A percentile compares a stretch with the other conserved stretches of the same genome.
Evolutionary conservation across 2,797 vertebrate genomes (phyloP).

Genomic region (Phoebastria nigripes): DNA sequence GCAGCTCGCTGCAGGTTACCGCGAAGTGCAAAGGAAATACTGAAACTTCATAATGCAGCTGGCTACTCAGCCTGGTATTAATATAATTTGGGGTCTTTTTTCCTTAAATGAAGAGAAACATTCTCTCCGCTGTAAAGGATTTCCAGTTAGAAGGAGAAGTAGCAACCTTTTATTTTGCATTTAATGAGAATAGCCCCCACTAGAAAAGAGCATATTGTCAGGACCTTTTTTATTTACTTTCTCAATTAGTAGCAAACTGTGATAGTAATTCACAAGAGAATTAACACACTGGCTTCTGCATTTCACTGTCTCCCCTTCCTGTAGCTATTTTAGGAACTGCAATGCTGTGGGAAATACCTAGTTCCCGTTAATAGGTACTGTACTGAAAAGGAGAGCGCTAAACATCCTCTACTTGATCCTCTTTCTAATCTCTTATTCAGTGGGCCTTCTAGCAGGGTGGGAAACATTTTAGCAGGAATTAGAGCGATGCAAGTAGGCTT

Average conservation of each 20-base stretch:
- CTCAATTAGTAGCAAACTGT: constrained; percentile 74
- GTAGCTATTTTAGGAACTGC: constrained; percentile 60
- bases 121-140: not conserved
- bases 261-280: constrained; percentile 72
- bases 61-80: not conserved
- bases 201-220: constrained; percentile 66
- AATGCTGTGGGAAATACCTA: constrained; percentile 51
- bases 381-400: not conserved
- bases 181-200: constrained; percentile 53
- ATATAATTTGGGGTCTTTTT: not conserved
- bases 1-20: constrained; percentile 28
- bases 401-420: not conserved
- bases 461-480: not conserved
- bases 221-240: constrained; percentile 72
- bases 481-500: not conserved
- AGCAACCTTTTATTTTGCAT: constrained; percentile 49
- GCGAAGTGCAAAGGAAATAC: constrained; percentile 52
- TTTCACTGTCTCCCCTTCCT: constrained; percentile 55
- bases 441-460: not conserved
- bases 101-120: not conserved
- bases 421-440: not conserved
- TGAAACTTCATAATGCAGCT: constrained; percentile 55
- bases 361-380: not conserved
- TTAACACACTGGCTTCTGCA: constrained; percentile 60
- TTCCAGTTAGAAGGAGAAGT: constrained; percentile 40